Evolutionary conservation across 2,113 vertebrate genomes (phyloP).

Genomic region (Corydoras sp.): DNA sequence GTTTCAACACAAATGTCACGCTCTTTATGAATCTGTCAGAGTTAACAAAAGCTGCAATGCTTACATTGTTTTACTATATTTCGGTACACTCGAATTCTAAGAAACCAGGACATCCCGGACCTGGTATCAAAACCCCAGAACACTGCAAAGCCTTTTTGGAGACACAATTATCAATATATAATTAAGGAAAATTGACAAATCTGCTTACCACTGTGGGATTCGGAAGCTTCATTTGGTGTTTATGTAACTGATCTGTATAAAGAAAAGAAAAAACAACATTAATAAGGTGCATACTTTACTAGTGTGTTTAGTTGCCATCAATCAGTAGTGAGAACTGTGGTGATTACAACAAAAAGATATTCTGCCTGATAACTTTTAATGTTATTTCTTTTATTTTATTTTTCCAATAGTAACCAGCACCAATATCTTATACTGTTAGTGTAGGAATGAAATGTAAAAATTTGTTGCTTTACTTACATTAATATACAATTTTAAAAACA

Average conservation of each 20-base stretch:
- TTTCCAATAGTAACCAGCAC: too few relatives aligned
- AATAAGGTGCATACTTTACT: constrained; percentile 20
- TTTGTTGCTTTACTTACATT: too few relatives aligned
- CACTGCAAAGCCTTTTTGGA: background rate
- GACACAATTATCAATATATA: background rate
- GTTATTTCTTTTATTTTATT: too few relatives aligned
- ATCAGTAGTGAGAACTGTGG: background rate
- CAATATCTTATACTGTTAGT: too few relatives aligned
- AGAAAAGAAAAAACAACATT: background rate
- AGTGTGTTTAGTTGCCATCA: constrained; percentile 6
- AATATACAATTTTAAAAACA: too few relatives aligned
- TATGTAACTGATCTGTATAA: constrained; percentile 5
- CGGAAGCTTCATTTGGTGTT: background rate
- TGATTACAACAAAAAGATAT: background rate
- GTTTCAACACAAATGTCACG: constrained; percentile 3
- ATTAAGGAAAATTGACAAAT: constrained; percentile 12
- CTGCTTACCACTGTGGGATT: constrained; percentile 18
- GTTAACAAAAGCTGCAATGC: constrained; percentile 1
- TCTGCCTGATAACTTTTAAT: background rate
- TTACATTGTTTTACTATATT: constrained; percentile 24
- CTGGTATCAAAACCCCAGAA: constrained; percentile 1
- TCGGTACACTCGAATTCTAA: constrained; percentile 2
- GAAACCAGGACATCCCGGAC: constrained; percentile 1
- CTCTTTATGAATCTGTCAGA: constrained; percentile 8
- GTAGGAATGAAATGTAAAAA: too few relatives aligned